Conservation (phyloP, 2,113 vertebrate genomes). For the Scytalopus superciliaris region DNA sequence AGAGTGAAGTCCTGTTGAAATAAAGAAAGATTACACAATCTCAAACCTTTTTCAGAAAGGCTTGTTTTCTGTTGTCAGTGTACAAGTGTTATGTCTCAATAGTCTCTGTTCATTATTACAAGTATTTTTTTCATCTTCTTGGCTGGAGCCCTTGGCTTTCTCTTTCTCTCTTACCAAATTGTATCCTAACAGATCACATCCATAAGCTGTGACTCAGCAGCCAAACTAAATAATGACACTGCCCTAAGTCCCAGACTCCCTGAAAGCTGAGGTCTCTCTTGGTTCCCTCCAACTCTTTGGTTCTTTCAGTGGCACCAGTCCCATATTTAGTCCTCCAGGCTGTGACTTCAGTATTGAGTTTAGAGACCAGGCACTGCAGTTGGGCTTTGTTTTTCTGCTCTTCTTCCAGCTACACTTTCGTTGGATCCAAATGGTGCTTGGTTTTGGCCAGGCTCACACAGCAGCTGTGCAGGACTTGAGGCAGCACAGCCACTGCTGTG, state of each 20-base stretch:
- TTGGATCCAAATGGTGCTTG: slow-evolving; percentile 61
- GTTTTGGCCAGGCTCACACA: slow-evolving; percentile 63
- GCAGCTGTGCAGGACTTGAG: slow-evolving; percentile 50
- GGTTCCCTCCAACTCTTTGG: slow-evolving; percentile 76
- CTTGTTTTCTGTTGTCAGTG: background rate
- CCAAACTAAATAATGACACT: background rate
- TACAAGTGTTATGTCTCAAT: background rate
- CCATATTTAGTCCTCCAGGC: slow-evolving; percentile 76
- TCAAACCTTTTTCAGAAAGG: background rate
- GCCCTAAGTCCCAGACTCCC: background rate
- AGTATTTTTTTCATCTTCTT: background rate
- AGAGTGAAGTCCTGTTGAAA: background rate
- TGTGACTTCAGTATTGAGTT: slow-evolving; percentile 72
- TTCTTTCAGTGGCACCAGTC: slow-evolving; percentile 70
- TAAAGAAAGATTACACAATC: background rate
- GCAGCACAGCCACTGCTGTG: background rate
- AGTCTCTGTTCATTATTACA: background rate
- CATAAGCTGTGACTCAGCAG: background rate
- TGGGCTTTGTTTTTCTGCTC: slow-evolving; percentile 71
- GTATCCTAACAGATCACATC: background rate
- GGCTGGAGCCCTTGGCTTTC: background rate
- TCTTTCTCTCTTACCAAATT: background rate
- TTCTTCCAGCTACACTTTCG: slow-evolving; percentile 74
- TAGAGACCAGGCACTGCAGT: slow-evolving; percentile 72
- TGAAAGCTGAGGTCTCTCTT: slow-evolving; percentile 52